A percentile compares a stretch with the other conserved stretches of the same genome.
Conservation (phyloP, 2,888 invertebrate genomes). For the Mantis religiosa region DNA sequence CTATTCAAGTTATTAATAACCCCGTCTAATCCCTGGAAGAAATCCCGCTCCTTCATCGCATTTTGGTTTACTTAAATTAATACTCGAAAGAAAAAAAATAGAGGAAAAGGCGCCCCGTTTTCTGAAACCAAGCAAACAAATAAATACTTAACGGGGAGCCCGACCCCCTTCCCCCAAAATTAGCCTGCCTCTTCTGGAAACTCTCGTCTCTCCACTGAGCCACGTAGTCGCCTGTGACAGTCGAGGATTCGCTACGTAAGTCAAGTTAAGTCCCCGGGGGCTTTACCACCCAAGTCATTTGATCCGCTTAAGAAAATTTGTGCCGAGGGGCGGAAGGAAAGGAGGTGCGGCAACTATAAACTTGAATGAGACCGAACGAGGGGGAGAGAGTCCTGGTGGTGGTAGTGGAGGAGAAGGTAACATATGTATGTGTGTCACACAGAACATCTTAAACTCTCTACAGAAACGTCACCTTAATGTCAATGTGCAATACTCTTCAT, state of each 20-base stretch:
- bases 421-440: neutral
- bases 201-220: neutral
- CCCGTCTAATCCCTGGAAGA: neutral
- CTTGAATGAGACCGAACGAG: conserved; percentile 20
- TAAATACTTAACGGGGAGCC: neutral
- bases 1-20: neutral
- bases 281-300: conserved; percentile 30
- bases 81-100: neutral
- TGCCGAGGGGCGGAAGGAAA: conserved; percentile 19
- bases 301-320: conserved; percentile 32
- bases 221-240: conserved; percentile 23
- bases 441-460: neutral
- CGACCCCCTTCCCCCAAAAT: neutral
- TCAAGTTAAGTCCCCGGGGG: conserved; percentile 26
- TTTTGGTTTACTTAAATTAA: neutral
- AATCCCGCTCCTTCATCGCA: neutral
- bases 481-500: too few species aligned
- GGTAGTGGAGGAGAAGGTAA: neutral
- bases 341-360: conserved; percentile 23
- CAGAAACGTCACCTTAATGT: neutral
- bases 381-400: neutral
- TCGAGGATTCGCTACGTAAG: conserved; percentile 27
- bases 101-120: neutral
- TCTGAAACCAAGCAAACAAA: neutral
- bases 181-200: neutral